Conservation (phyloP, 2,113 vertebrate species). For the Rissa tridactyla region DNA sequence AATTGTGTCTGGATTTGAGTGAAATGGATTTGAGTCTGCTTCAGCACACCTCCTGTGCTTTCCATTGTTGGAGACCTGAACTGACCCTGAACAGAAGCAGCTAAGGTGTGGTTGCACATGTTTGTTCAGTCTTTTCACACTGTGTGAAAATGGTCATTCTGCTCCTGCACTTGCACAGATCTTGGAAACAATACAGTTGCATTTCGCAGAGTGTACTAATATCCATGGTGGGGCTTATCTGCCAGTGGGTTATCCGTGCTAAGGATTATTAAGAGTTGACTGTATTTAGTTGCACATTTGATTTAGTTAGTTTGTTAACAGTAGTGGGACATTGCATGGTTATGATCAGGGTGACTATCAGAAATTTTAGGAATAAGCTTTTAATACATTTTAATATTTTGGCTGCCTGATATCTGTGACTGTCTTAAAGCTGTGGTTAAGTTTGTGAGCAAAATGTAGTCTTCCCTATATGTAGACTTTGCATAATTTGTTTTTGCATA, state of each 20-base stretch:
- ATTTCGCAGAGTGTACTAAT: background rate
- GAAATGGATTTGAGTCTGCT: background rate
- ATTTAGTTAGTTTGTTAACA: background rate
- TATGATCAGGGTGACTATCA: background rate
- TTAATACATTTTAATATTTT: background rate
- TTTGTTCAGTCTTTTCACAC: background rate
- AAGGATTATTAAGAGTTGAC: background rate
- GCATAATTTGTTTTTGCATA: background rate
- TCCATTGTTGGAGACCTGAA: background rate
- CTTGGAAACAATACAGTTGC: background rate
- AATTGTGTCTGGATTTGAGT: background rate
- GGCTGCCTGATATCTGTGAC: background rate
- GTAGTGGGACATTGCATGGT: background rate
- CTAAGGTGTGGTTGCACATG: fast-evolving
- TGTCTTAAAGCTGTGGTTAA: background rate
- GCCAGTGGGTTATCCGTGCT: fast-evolving
- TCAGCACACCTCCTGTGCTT: background rate
- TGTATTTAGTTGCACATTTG: background rate
- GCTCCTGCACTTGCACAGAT: background rate
- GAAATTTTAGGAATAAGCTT: background rate
- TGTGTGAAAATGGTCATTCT: background rate
- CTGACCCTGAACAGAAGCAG: background rate
- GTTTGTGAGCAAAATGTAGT: background rate
- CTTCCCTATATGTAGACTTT: background rate
- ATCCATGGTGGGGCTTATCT: background rate